These are phyloP conservation scores for Ctenicera cuprea DNA, from an alignment of 2,888 invertebrate genomes.

Conservation along the genomic window DNA sequence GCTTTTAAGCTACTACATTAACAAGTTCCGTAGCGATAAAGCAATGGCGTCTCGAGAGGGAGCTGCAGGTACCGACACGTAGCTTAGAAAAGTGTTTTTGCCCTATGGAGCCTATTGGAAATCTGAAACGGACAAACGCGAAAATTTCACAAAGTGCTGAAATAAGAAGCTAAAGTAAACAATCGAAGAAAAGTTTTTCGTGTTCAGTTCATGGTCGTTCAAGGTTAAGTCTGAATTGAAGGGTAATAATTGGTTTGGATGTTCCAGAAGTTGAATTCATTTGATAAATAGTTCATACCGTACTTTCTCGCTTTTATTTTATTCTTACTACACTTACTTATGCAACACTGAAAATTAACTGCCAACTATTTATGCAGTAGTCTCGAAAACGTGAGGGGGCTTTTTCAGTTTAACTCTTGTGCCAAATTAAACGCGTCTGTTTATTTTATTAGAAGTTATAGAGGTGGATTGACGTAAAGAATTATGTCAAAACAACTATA, in stretches of 20 bases:
- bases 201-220: conserved; percentile 13
- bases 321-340: too few species aligned
- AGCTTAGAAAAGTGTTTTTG: conserved; percentile 29
- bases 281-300: too few species aligned
- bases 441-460: too few species aligned
- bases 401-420: too few species aligned
- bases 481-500: too few species aligned
- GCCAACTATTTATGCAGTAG: too few species aligned
- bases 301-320: too few species aligned
- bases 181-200: conserved; percentile 2
- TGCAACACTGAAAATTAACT: too few species aligned
- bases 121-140: conserved; percentile 27
- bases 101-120: conserved; percentile 10
- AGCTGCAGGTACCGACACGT: conserved; percentile 52
- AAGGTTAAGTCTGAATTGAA: background rate
- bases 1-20: conserved; percentile 90
- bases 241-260: conserved; percentile 10
- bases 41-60: conserved; percentile 68
- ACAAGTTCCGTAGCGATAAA: conserved; percentile 77
- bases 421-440: too few species aligned
- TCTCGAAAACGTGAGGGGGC: too few species aligned
- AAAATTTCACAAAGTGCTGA: background rate
- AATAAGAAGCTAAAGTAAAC: conserved; percentile 6
- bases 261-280: too few species aligned
- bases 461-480: too few species aligned